phyloP scores from a whole-genome alignment of 2,113 vertebrate species.

The Caretta caretta region DNA sequence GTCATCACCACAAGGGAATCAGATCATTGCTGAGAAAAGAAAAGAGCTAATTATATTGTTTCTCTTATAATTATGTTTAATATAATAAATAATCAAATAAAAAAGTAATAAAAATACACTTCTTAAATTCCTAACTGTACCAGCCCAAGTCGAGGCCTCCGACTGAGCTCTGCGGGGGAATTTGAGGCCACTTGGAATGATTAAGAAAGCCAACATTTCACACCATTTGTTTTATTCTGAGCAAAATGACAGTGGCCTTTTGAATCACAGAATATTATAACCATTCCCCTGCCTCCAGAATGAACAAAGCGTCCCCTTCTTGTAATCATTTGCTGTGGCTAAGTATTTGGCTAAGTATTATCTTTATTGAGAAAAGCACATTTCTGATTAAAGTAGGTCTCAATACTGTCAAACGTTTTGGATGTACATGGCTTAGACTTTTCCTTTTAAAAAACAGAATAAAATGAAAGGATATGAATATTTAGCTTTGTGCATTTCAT shows the following conservation, averaged over 20 bases:
- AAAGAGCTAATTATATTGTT: not conserved
- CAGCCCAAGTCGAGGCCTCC: not conserved
- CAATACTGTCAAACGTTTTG: not conserved
- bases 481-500: slow-evolving; percentile 41
- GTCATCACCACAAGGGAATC: not conserved
- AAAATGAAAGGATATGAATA: slow-evolving; percentile 23
- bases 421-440: not conserved
- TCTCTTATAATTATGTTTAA: not conserved
- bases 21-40: not conserved
- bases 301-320: not conserved
- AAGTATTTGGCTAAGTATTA: not conserved
- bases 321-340: not conserved
- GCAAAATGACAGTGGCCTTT: fast-evolving
- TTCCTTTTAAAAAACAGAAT: slow-evolving; percentile 34
- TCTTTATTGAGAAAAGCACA: fast-evolving
- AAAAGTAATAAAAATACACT: not conserved
- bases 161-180: fast-evolving
- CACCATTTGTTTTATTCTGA: not conserved
- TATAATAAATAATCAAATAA: not conserved
- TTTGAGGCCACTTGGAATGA: not conserved
- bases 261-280: not conserved
- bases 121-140: not conserved
- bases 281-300: not conserved
- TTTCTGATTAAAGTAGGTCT: not conserved
- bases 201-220: fast-evolving